Base-by-base conservation (phyloP, 92 coral and sea anemone species). In the Palythoa grandis region DNA sequence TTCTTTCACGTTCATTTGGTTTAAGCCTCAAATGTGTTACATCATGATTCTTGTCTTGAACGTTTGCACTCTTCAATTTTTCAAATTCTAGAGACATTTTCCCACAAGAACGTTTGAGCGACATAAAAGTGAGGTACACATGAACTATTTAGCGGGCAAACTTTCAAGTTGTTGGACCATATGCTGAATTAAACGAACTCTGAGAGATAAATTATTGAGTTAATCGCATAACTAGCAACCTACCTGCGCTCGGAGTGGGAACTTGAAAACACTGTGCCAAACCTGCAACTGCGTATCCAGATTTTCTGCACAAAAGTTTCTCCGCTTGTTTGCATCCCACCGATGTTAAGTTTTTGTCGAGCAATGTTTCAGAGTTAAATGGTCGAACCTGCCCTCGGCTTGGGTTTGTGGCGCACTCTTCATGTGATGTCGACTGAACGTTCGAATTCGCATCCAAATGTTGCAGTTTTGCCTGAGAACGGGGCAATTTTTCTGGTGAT, bases 401-500 rank as follows among this genome's bases (percentile, higher is more conserved):
- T 16, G 85, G 66, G 54, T 43, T 80, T 53, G 85, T 80, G 74
- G 85, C 85, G 85, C 35, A 38, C n/a, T 80, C 85, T 37, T 80
- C 85, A 80, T 80, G 74, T 73, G 85, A 80, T 12, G 74, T 80
- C 74, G 85, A 20, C 74, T 83, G 90, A 82, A 87, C 82, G 89
- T 86, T 89, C 74, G 87, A 86, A 87, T 90, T 92, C 82, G 92
- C 86, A 66, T 94, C 97, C 78, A 94, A 86, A 88, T 88, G 87
- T 87, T 87, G 95, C 80, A 89, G 89, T 86, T 94, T 92, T 88
- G 98, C 87, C 98, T 91, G 90, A 50, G 92, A 92, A 94, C 89
- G 83, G 74, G 87, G 71, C 77, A 87, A 86, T 86, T 94, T 94
- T 86, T 94, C 98, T 52, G 85, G 98, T 87, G 95, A 92, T 94